Percentiles rank a stretch among this genome's conserved stretches.
Conservation (phyloP, 92 coral and sea anemone genomes). For the Blastomussa wellsi region DNA sequence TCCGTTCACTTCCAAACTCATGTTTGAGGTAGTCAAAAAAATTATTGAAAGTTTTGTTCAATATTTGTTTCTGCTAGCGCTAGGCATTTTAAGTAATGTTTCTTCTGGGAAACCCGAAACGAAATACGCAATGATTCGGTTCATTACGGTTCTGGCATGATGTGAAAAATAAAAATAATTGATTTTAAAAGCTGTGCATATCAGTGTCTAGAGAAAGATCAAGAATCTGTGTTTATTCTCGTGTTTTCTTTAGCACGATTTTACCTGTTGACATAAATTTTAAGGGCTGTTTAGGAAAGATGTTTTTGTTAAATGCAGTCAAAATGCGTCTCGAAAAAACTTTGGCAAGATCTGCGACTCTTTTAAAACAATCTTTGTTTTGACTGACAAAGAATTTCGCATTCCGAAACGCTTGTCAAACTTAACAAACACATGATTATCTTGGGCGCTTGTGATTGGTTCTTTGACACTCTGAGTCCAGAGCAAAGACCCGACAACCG, state of each 20-base stretch:
- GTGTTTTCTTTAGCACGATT: neutral
- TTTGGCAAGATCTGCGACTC: neutral
- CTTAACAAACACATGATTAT: slow-evolving; percentile 66
- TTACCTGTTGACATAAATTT: slow-evolving; percentile 5
- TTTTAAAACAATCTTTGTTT: slow-evolving; percentile 19
- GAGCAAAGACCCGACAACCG: neutral
- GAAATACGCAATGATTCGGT: too few relatives aligned
- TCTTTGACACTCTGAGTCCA: neutral
- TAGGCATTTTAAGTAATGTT: neutral
- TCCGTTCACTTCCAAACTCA: neutral
- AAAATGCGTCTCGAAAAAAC: slow-evolving; percentile 17
- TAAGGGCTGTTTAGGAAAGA: slow-evolving; percentile 1
- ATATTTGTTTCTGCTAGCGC: neutral
- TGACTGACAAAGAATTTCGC: slow-evolving; percentile 40
- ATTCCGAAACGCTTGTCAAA: slow-evolving; percentile 51
- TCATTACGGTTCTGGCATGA: neutral
- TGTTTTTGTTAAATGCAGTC: neutral
- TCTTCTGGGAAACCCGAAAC: neutral
- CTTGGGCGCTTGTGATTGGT: slow-evolving; percentile 57
- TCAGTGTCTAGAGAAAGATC: neutral
- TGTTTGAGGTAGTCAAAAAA: neutral
- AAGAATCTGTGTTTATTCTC: neutral
- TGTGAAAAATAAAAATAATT: neutral
- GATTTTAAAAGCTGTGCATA: neutral
- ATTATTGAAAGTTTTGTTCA: neutral